These are phyloP conservation scores for Emydoidea blandingii DNA, from an alignment of 2,797 vertebrate species.

Conservation along the genomic window DNA sequence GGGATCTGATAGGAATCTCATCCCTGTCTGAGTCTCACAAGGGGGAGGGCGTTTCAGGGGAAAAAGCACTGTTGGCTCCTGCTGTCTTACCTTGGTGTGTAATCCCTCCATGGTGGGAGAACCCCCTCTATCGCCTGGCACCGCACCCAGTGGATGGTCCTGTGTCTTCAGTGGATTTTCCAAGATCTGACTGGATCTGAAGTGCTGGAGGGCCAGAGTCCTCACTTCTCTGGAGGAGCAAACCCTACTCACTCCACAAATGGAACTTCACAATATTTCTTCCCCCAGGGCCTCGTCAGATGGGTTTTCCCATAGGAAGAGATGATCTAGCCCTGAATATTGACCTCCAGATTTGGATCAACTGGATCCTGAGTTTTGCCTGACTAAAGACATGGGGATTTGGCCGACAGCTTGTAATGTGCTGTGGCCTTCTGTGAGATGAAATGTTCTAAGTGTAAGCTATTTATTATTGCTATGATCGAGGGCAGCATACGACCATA, in stretches of 20 bases:
- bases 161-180: neutral
- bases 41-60: neutral
- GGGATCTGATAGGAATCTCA: neutral
- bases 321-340: fast-evolving
- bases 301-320: neutral
- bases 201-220: neutral
- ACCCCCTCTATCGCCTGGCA: neutral
- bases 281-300: neutral
- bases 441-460: neutral
- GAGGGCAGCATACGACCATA: neutral
- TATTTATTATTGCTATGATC: neutral
- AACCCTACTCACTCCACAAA: neutral
- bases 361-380: neutral
- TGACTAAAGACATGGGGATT: neutral
- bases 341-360: neutral
- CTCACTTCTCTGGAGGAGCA: neutral
- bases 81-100: neutral
- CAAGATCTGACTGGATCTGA: neutral
- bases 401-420: neutral
- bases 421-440: neutral
- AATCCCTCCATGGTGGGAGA: neutral
- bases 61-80: neutral
- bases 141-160: neutral
- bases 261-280: neutral
- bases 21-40: neutral